Evolutionary conservation across 2,113 vertebrate genomes (phyloP).

Genomic region (Cyanoliseus patagonus): DNA sequence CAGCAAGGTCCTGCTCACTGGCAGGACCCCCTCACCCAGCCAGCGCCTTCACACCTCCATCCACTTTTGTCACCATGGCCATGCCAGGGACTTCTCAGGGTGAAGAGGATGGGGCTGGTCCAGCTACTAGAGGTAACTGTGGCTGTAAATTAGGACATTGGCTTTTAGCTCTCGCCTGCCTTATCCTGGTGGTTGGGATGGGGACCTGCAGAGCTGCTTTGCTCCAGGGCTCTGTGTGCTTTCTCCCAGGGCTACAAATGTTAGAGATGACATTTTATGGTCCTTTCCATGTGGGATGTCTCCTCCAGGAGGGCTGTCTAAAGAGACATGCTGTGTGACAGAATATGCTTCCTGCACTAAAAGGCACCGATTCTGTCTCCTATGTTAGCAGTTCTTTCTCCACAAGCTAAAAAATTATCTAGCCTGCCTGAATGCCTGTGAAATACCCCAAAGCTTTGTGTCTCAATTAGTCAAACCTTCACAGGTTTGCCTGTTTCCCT

Average conservation of each 20-base stretch:
- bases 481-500: not conserved
- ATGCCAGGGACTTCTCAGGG: not conserved
- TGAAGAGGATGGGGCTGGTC: not conserved
- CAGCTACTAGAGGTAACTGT: constrained; percentile 17
- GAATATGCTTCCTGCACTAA: not conserved
- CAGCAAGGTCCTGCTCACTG: not conserved
- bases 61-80: not conserved
- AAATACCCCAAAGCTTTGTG: not conserved
- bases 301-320: not conserved
- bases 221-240: not conserved
- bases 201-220: not conserved
- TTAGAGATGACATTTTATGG: not conserved
- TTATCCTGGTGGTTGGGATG: not conserved
- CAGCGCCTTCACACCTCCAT: not conserved
- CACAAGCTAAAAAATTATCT: not conserved
- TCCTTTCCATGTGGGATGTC: not conserved
- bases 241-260: not conserved
- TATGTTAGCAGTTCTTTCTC: not conserved
- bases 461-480: not conserved
- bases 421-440: not conserved
- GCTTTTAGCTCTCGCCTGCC: not conserved
- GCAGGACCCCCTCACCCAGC: not conserved
- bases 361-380: not conserved
- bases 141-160: not conserved
- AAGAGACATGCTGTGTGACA: not conserved